Evolutionary conservation across 2,113 vertebrate species (phyloP).

Genomic region (Percopsis transmontana): DNA sequence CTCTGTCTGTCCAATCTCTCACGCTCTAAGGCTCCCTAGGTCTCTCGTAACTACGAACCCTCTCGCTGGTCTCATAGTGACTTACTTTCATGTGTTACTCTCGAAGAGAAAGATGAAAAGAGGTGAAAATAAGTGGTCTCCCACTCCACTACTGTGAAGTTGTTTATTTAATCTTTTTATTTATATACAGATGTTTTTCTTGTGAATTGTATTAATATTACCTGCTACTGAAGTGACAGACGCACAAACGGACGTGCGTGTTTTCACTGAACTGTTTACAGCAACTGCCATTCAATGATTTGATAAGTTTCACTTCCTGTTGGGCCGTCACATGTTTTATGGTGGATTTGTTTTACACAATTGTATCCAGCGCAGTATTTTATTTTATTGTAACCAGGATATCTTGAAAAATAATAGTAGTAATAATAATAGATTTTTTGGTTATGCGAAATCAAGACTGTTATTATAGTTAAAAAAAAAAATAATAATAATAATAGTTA

Average conservation of each 20-base stretch:
- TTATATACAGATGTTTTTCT: neutral
- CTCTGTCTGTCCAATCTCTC: too few relatives aligned
- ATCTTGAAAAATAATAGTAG: too few relatives aligned
- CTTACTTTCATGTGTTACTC: too few relatives aligned
- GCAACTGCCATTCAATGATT: neutral
- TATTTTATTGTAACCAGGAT: too few relatives aligned
- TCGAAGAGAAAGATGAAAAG: neutral
- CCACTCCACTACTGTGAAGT: neutral
- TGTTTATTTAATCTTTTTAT: neutral
- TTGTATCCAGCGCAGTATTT: too few relatives aligned
- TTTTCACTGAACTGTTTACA: neutral
- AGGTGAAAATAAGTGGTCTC: neutral
- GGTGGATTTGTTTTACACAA: too few relatives aligned
- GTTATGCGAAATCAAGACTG: neutral
- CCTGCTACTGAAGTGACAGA: neutral
- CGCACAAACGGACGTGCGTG: slow-evolving; percentile 1
- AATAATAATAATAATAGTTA: neutral
- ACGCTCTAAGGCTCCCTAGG: too few relatives aligned
- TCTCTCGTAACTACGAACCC: too few relatives aligned
- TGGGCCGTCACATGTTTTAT: too few relatives aligned
- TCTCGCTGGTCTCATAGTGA: too few relatives aligned
- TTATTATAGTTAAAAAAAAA: neutral
- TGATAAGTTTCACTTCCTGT: too few relatives aligned
- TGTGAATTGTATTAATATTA: neutral
- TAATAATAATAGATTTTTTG: too few relatives aligned